A percentile compares a stretch with the other conserved stretches of the same genome.
phyloP scores from a whole-genome alignment of 2,797 vertebrate genomes.

The Schizopygopsis pylzovi region DNA sequence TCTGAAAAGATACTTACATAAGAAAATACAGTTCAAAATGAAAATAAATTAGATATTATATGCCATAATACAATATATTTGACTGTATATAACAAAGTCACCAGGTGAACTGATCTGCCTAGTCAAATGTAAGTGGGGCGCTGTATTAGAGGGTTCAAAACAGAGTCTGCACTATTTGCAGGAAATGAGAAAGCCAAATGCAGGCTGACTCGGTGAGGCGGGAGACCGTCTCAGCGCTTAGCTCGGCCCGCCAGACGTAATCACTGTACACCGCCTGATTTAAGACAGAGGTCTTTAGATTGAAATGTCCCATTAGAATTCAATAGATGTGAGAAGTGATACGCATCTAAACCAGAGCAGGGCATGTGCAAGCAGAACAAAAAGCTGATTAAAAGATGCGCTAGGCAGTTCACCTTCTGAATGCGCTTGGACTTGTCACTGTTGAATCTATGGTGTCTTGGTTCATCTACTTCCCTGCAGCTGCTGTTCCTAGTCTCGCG shows the following conservation, averaged over 20 bases:
- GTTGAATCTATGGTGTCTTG: conserved; percentile 66
- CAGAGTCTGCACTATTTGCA: conserved; percentile 11
- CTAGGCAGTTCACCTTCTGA: conserved; percentile 65
- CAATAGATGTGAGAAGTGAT: conserved; percentile 67
- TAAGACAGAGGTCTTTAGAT: conserved; percentile 59
- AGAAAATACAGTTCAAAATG: neutral
- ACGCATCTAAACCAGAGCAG: conserved; percentile 68
- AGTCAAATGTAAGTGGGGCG: conserved; percentile 31
- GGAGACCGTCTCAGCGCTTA: conserved; percentile 37
- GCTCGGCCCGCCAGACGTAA: conserved; percentile 50
- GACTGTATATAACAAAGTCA: conserved; percentile 2
- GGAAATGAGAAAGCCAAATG: conserved; percentile 56
- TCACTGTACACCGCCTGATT: conserved; percentile 48
- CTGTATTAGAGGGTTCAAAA: neutral
- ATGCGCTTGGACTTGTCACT: conserved; percentile 66
- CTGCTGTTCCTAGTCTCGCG: neutral
- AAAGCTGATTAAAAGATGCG: conserved; percentile 77
- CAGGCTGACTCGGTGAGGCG: conserved; percentile 57
- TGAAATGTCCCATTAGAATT: conserved; percentile 70
- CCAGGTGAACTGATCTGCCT: conserved; percentile 35
- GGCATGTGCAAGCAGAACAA: conserved; percentile 72
- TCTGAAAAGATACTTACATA: neutral
- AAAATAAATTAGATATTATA: neutral
- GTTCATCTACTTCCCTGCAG: conserved; percentile 59
- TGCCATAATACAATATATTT: neutral